These are phyloP conservation scores for Halcyon chelicuti DNA, from an alignment of 2,797 vertebrate species.

Conservation along the genomic window DNA sequence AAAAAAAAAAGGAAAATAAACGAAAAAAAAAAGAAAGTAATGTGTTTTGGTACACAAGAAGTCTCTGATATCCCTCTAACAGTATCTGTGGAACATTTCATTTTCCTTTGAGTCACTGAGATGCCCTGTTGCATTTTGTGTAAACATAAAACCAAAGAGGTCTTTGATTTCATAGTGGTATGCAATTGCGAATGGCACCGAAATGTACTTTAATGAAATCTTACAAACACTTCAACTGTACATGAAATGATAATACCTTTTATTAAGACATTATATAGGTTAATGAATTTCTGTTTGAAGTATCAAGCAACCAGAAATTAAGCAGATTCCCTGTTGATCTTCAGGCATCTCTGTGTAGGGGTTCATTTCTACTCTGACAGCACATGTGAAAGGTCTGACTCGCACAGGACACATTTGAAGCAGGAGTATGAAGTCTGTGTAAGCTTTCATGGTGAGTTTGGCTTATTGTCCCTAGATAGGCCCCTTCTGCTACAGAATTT, in stretches of 20 bases:
- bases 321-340: background rate
- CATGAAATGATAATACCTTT: background rate
- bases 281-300: background rate
- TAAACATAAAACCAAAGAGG: background rate
- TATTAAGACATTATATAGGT: background rate
- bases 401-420: background rate
- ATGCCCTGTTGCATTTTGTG: background rate
- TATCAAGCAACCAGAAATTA: background rate
- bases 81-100: background rate
- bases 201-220: background rate
- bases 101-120: background rate
- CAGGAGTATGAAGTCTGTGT: background rate
- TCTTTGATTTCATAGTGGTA: background rate
- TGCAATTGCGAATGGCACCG: background rate
- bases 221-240: background rate
- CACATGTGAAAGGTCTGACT: background rate
- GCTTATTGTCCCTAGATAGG: background rate
- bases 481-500: background rate
- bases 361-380: background rate
- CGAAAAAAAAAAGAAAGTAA: fast-evolving
- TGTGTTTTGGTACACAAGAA: background rate
- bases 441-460: background rate
- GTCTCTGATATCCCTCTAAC: background rate
- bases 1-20: too few species aligned
- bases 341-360: background rate